A percentile compares a stretch with the other conserved stretches of the same genome.
Conservation (phyloP, 2,797 vertebrate species). For the Botia kubotai region DNA sequence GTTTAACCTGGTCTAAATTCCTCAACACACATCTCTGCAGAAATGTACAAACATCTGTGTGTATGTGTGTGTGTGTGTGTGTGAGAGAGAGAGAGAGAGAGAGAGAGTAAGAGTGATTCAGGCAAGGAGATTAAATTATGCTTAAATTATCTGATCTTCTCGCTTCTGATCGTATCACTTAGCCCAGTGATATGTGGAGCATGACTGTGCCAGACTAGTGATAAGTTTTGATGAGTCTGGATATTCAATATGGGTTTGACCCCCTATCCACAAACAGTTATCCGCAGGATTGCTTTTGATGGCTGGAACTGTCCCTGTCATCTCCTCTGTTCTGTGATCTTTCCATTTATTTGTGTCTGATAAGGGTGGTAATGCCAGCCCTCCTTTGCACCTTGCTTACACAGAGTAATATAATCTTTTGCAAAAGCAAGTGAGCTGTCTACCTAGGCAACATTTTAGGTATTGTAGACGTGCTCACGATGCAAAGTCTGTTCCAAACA, state of each 20-base stretch:
- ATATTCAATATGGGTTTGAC: constrained; percentile 34
- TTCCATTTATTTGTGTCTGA: constrained; percentile 39
- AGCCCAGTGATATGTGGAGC: constrained; percentile 40
- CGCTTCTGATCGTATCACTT: constrained; percentile 34
- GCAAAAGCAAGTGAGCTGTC: background rate
- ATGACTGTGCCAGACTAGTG: constrained; percentile 34
- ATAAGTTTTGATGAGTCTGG: constrained; percentile 41
- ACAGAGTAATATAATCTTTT: constrained; percentile 2
- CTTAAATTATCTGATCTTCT: constrained; percentile 48
- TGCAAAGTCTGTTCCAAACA: background rate
- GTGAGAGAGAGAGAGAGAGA: too few relatives aligned
- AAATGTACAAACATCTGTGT: constrained; percentile 17
- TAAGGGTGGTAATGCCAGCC: constrained; percentile 23
- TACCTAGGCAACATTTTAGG: background rate
- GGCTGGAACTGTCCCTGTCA: constrained; percentile 16
- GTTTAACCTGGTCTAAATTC: constrained; percentile 35
- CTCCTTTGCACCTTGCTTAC: background rate
- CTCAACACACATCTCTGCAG: background rate
- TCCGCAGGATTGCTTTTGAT: constrained; percentile 26
- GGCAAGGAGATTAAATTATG: constrained; percentile 34
- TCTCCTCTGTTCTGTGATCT: constrained; percentile 28
- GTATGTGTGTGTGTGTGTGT: background rate
- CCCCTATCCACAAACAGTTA: constrained; percentile 28
- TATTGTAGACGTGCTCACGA: background rate
- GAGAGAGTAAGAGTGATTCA: background rate